Evolutionary conservation across 2,888 invertebrate species (phyloP), one percentile per base, ranked within the genome.

Genomic region (Sphaeridia pumilis): DNA sequence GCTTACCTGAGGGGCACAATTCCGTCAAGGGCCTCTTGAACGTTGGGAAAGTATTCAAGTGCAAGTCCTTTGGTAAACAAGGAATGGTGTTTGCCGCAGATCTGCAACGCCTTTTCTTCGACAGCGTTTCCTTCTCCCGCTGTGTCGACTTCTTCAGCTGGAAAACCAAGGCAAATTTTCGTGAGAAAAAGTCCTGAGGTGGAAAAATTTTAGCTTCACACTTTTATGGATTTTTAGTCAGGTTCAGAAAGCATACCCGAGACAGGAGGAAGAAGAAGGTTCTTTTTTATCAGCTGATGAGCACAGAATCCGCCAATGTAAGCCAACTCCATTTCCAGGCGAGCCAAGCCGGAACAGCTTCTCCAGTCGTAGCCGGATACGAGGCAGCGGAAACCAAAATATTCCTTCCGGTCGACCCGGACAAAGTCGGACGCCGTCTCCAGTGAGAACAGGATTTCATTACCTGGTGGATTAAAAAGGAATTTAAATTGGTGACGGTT

Each of bases 361-460:
- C 34, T 68, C 71, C 63, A 75, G 70, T 76, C 68, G 71, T 75
- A 72, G 76, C 81, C 82, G 80, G 89, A 70, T 81, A 92, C 71
- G 80, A 89, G 57, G 83, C 93, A 67, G 80, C 87, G 75, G 83
- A 94, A 64, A 78, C 86, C 83, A 69, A 80, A 89, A 57, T 81
- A 81, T 67, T 80, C 80, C 1, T 81, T 81, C 66, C 84, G 82
- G 61, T 88, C 92, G 71, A 90, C 89, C 67, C 87, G 88, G 57
- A 90, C 79, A 70, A 94, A 95, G 70, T 94, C 85, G 0, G 94
- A 87, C 0, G 94, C 89, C 0, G 95, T 94, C 74, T 97, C 95
- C 68, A 98, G 70, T 0, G 93, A 92, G 71, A 97, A 93, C 66
- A 93, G 81, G 0, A 95, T 84, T 73, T 92, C 88, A 70, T 93